Evolutionary conservation across 2,888 invertebrate species (phyloP).

Genomic region (Amphipoea oculea): DNA sequence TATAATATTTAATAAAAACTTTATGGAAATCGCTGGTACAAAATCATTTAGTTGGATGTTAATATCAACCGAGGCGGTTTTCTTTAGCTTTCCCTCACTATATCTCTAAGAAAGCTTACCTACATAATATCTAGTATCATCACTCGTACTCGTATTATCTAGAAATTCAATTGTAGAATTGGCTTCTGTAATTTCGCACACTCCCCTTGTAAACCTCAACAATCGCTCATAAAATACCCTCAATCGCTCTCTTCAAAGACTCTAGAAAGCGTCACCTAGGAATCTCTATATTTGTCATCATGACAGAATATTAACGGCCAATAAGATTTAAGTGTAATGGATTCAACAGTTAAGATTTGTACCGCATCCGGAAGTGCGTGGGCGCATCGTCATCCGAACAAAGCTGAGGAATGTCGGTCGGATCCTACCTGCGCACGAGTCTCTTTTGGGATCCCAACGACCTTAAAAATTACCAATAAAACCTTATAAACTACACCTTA

Average conservation of each 20-base stretch:
- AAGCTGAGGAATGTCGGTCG: conserved; percentile 84
- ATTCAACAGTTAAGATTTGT: conserved; percentile 71
- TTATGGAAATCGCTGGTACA: not conserved
- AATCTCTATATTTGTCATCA: conserved; percentile 56
- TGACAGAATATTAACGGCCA: conserved; percentile 70
- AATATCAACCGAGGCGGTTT: not conserved
- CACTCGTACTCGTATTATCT: not conserved
- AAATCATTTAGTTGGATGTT: not conserved
- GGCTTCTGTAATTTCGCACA: not conserved
- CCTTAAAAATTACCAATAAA: conserved; percentile 28
- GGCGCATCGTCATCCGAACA: conserved; percentile 81
- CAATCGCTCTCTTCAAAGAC: conserved; percentile 21
- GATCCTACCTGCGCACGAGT: conserved; percentile 80
- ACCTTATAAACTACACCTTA: conserved; percentile 33
- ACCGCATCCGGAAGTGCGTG: conserved; percentile 86
- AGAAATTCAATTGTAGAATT: not conserved
- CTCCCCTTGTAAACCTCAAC: not conserved
- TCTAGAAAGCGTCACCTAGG: conserved; percentile 12
- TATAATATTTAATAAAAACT: conserved; percentile 13
- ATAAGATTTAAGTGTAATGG: conserved; percentile 74
- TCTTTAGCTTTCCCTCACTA: not conserved
- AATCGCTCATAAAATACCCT: conserved; percentile 30
- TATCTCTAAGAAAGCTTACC: not conserved
- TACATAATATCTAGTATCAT: not conserved
- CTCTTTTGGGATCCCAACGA: conserved; percentile 41